phyloP scores from a whole-genome alignment of 2,888 invertebrate genomes.

The Drosophila greeni region DNA sequence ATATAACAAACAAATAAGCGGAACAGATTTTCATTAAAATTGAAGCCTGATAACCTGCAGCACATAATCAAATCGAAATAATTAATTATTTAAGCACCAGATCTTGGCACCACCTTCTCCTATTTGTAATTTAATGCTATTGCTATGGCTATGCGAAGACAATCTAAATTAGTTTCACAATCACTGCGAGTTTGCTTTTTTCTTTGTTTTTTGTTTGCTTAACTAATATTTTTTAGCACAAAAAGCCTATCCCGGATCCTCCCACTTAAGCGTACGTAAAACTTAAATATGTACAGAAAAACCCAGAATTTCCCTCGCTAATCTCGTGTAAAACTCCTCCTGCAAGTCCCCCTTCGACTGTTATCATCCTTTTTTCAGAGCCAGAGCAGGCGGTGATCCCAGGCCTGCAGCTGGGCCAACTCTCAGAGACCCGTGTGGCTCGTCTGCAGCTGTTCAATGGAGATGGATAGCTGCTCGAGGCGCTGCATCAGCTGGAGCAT shows the following conservation, averaged over 20 bases:
- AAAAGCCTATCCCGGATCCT: slow-evolving; percentile 58
- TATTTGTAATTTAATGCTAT: slow-evolving; percentile 27
- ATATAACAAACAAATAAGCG: slow-evolving; percentile 59
- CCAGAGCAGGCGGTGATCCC: slow-evolving; percentile 58
- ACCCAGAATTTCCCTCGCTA: slow-evolving; percentile 32
- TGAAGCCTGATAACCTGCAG: slow-evolving; percentile 49
- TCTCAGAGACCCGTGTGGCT: slow-evolving; percentile 79
- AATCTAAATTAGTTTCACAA: slow-evolving; percentile 51
- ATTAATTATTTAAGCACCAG: slow-evolving; percentile 27
- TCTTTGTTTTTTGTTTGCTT: slow-evolving; percentile 13
- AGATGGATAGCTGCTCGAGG: slow-evolving; percentile 89
- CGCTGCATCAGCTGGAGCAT: slow-evolving; percentile 88
- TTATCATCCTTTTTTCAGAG: slow-evolving; percentile 51
- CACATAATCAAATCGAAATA: slow-evolving; percentile 30
- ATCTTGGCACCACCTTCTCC: slow-evolving; percentile 31
- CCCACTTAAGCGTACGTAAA: slow-evolving; percentile 45
- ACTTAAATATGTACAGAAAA: slow-evolving; percentile 61
- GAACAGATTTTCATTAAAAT: slow-evolving; percentile 40
- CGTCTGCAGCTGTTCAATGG: slow-evolving; percentile 89
- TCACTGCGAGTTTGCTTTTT: slow-evolving; percentile 44
- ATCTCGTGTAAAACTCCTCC: slow-evolving; percentile 37
- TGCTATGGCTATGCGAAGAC: slow-evolving; percentile 40
- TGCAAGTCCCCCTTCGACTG: not conserved
- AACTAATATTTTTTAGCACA: slow-evolving; percentile 35
- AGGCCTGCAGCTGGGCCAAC: slow-evolving; percentile 48